These are phyloP conservation scores for Agonopterix heracliana DNA, from an alignment of 2,888 invertebrate genomes.

Conservation along the genomic window DNA sequence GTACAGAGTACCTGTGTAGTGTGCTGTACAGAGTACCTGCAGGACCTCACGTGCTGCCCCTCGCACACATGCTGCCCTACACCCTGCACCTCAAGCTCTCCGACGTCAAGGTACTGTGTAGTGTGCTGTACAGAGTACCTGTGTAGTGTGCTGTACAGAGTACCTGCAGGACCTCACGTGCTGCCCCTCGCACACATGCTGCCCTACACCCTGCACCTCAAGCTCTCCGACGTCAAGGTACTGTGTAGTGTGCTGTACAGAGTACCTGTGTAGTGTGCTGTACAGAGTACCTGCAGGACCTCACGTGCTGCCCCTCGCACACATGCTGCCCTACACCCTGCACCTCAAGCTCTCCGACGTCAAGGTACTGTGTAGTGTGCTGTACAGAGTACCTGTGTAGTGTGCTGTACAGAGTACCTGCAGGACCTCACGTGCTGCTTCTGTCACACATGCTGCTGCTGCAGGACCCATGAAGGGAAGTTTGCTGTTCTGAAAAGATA, in stretches of 20 bases:
- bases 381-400: background rate
- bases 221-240: conserved; percentile 79
- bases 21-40: too few species aligned
- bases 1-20: background rate
- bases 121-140: background rate
- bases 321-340: conserved; percentile 83
- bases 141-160: too few species aligned
- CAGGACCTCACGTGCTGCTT: background rate
- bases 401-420: too few species aligned
- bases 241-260: too few species aligned
- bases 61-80: conserved; percentile 83
- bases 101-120: conserved; percentile 79
- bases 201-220: conserved; percentile 81
- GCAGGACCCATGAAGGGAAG: too few species aligned
- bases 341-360: conserved; percentile 78
- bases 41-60: conserved; percentile 73
- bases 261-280: too few species aligned
- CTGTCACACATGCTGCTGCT: background rate
- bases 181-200: conserved; percentile 80
- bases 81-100: conserved; percentile 79
- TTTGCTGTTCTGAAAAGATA: too few species aligned
- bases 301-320: conserved; percentile 80
- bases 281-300: too few species aligned
- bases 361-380: too few species aligned
- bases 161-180: conserved; percentile 52